These are phyloP conservation scores for Aurelia aurita complex sp. Pacific DNA, from an alignment of 30 jellyfish, hydroid and myxozoan species.

Conservation along the genomic window DNA sequence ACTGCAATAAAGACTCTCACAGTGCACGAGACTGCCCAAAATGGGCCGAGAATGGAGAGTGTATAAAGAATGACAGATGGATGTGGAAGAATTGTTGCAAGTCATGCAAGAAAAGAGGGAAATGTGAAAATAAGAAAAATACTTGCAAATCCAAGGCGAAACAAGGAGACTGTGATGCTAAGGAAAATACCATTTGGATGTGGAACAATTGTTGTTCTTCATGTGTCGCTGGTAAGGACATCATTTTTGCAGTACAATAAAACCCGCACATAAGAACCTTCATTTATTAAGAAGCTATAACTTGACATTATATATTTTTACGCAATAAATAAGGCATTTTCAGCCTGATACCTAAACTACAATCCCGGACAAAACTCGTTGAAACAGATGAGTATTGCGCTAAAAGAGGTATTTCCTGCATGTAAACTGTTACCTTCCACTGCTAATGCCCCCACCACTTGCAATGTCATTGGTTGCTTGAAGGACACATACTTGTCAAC, in stretches of 20 bases:
- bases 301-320: no score
- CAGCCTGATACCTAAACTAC: no score
- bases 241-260: background rate
- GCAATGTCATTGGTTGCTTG: no score
- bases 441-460: no score
- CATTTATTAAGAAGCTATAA: no score
- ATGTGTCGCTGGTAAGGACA: background rate
- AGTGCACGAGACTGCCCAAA: constrained; percentile 18
- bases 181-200: background rate
- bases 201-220: constrained; percentile 28
- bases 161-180: background rate
- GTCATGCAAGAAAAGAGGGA: constrained; percentile 19
- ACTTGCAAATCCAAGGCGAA: constrained; percentile 18
- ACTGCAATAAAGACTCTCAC: constrained; percentile 16
- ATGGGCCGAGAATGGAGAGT: constrained; percentile 43
- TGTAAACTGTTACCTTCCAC: no score
- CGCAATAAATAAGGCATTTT: no score
- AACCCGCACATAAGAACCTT: no score
- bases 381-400: no score
- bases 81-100: constrained; percentile 31
- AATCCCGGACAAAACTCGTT: no score
- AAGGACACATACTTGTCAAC: no score
- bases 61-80: constrained; percentile 12
- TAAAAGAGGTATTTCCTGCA: no score
- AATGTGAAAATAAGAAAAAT: background rate